Conservation (phyloP, 2,888 invertebrate genomes). For the Physocephala rufipes region DNA sequence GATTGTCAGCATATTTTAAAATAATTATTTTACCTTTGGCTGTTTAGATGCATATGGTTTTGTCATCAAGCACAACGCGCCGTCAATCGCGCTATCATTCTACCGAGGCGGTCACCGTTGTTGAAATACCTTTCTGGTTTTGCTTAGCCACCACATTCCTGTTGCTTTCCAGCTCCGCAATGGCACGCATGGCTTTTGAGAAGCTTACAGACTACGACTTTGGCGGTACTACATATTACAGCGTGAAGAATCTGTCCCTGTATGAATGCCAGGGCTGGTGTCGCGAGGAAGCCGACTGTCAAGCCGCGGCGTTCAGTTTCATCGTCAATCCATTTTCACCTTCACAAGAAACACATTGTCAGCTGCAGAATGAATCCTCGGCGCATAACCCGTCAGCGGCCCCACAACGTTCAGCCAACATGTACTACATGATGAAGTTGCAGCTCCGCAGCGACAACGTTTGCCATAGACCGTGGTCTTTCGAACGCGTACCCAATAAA, state of each 20-base stretch:
- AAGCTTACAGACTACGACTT: constrained; percentile 93
- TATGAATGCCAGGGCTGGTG: constrained; percentile 97
- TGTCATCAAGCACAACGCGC: constrained; percentile 9
- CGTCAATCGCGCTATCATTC: background rate
- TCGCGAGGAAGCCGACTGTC: constrained; percentile 89
- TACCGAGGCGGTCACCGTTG: constrained; percentile 27
- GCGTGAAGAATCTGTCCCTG: constrained; percentile 87
- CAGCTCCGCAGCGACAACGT: constrained; percentile 87
- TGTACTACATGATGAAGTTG: constrained; percentile 95
- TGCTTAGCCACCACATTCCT: constrained; percentile 45
- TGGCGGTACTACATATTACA: constrained; percentile 90
- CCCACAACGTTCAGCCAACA: constrained; percentile 85
- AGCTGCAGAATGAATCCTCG: constrained; percentile 91
- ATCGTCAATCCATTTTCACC: constrained; percentile 92
- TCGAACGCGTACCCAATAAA: constrained; percentile 92
- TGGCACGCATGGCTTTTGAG: constrained; percentile 89
- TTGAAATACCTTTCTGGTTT: constrained; percentile 37
- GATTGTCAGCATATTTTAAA: no score
- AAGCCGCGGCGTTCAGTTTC: constrained; percentile 92
- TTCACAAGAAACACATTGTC: constrained; percentile 89
- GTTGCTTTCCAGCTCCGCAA: constrained; percentile 54
- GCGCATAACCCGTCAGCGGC: constrained; percentile 88
- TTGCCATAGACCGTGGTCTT: constrained; percentile 90
- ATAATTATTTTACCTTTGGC: no score
- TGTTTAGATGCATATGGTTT: constrained; percentile 48